phyloP scores from a whole-genome alignment of 2,888 invertebrate species.

The Lepidocyrtoides sp. region DNA sequence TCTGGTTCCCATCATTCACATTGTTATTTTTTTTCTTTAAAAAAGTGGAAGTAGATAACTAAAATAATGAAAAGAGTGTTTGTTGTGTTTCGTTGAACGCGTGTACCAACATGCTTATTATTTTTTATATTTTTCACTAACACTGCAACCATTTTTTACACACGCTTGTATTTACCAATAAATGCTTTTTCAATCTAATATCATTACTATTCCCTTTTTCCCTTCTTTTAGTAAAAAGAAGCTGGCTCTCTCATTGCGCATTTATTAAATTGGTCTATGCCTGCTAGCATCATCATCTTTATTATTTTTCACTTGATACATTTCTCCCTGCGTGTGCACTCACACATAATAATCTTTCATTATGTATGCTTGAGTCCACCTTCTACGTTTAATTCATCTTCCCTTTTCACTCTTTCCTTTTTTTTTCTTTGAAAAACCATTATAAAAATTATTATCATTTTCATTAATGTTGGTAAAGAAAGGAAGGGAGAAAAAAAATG shows the following conservation, averaged over 20 bases:
- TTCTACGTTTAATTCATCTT: not conserved
- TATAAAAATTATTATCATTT: not conserved
- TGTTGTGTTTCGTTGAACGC: not conserved
- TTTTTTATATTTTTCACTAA: no score
- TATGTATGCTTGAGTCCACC: not conserved
- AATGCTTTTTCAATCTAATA: no score
- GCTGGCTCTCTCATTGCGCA: no score
- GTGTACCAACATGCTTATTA: no score
- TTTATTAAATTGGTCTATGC: not conserved
- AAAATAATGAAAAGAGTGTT: not conserved
- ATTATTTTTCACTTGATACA: not conserved
- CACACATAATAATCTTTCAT: no score
- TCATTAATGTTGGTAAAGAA: not conserved
- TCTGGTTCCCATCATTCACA: not conserved
- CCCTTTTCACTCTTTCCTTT: not conserved
- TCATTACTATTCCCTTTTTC: no score
- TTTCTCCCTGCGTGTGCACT: not conserved
- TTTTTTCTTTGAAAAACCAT: not conserved
- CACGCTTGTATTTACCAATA: no score
- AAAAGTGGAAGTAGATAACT: not conserved
- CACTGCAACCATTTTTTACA: no score
- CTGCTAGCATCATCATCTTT: not conserved
- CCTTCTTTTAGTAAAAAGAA: no score
- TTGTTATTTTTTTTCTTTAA: not conserved
- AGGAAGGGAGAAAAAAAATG: no score